These are phyloP conservation scores for Rhinophrynus dorsalis DNA, from an alignment of 2,797 vertebrate species.

Conservation along the genomic window DNA sequence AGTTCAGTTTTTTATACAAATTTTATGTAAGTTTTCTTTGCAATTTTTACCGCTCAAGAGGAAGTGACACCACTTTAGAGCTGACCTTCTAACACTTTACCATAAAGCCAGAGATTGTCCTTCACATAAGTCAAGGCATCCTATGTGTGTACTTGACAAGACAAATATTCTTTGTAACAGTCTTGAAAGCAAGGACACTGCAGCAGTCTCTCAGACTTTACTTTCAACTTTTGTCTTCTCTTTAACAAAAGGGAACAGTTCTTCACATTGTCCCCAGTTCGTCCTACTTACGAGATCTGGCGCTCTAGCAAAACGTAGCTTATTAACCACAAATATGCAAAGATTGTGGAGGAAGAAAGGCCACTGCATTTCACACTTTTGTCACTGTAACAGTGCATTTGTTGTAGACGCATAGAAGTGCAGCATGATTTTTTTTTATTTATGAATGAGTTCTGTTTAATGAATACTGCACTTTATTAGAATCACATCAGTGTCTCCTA, in stretches of 20 bases:
- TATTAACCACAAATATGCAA: constrained; percentile 48
- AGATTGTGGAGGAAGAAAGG: constrained; percentile 12
- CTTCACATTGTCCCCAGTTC: constrained; percentile 23
- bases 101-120: constrained; percentile 27
- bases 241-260: constrained; percentile 40
- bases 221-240: constrained; percentile 39
- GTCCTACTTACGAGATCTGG: constrained; percentile 34
- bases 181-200: neutral
- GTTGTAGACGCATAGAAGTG: constrained; percentile 12
- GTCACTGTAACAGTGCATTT: constrained; percentile 28
- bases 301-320: constrained; percentile 15
- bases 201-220: constrained; percentile 19
- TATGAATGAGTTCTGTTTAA: constrained; percentile 35
- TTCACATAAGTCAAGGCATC: neutral
- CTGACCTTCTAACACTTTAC: neutral
- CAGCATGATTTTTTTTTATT: constrained; percentile 22
- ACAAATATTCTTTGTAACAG: constrained; percentile 41
- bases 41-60: neutral
- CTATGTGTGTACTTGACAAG: constrained; percentile 1
- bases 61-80: constrained; percentile 7
- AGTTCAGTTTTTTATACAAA: too few relatives aligned
- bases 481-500: neutral
- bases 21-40: neutral
- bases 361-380: constrained; percentile 27
- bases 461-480: constrained; percentile 17